Conservation (phyloP, 2,113 vertebrate species). For the Mastomys coucha region DNA sequence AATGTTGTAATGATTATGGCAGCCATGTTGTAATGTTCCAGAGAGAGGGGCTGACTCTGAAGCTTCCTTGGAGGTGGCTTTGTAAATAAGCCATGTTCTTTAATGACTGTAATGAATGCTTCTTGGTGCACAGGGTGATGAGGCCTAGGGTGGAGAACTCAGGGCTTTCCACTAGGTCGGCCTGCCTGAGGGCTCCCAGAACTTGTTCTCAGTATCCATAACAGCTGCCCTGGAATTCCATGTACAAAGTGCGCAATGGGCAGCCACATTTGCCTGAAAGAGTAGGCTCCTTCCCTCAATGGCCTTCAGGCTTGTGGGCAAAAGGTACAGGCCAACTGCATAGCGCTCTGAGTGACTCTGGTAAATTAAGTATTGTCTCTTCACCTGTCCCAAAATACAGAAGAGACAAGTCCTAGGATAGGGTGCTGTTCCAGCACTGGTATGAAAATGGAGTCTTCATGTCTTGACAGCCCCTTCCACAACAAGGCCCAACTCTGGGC, state of each 20-base stretch:
- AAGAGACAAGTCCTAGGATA: slow-evolving; percentile 63
- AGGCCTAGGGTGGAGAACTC: slow-evolving; percentile 80
- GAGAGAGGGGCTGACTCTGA: slow-evolving; percentile 71
- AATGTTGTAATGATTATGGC: neutral
- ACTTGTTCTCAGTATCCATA: slow-evolving; percentile 87
- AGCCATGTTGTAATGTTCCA: slow-evolving; percentile 68
- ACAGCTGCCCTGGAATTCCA: slow-evolving; percentile 85
- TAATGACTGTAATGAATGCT: slow-evolving; percentile 85
- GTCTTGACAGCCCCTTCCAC: slow-evolving; percentile 79
- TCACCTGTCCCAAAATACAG: neutral
- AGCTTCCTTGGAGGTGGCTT: slow-evolving; percentile 80
- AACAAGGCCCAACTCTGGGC: slow-evolving; percentile 84
- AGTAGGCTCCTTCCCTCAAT: slow-evolving; percentile 88
- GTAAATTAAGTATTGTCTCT: slow-evolving; percentile 71
- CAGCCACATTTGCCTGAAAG: slow-evolving; percentile 87
- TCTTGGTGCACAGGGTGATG: slow-evolving; percentile 84
- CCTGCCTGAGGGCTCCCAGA: slow-evolving; percentile 86
- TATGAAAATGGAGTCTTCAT: slow-evolving; percentile 86
- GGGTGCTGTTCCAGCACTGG: slow-evolving; percentile 85
- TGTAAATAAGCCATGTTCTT: slow-evolving; percentile 85
- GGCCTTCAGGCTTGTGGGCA: slow-evolving; percentile 86
- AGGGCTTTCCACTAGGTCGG: slow-evolving; percentile 87
- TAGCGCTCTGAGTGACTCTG: fast-evolving
- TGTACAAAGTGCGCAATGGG: slow-evolving; percentile 87
- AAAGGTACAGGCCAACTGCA: slow-evolving; percentile 86